A percentile compares a stretch with the other conserved stretches of the same genome.
Evolutionary conservation across 1,140 invertebrate genomes (phyloP).

Genomic region (Drosophila oshimai): DNA sequence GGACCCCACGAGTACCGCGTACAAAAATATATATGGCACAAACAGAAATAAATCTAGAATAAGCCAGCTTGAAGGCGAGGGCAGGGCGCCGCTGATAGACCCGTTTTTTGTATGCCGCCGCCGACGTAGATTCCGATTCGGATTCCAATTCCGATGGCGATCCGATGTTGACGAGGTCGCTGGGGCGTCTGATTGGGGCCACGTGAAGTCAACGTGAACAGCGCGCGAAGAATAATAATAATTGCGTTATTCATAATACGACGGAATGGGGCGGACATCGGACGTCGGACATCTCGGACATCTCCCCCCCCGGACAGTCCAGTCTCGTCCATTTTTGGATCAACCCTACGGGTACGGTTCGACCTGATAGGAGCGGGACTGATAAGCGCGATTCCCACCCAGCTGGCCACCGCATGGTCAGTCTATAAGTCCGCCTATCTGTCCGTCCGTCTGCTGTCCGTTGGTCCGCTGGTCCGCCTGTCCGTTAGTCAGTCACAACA

Average conservation of each 20-base stretch:
- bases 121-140: slow-evolving; percentile 45
- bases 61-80: not conserved
- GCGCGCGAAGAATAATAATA: slow-evolving; percentile 34
- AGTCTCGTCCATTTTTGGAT: not conserved
- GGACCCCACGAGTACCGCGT: slow-evolving; percentile 21
- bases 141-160: slow-evolving; percentile 25
- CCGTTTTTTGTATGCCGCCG: slow-evolving; percentile 35
- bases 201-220: slow-evolving; percentile 76
- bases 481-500: slow-evolving; percentile 30
- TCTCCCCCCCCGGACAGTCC: slow-evolving; percentile 38
- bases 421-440: not conserved
- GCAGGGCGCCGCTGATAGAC: slow-evolving; percentile 21
- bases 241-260: slow-evolving; percentile 47
- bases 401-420: slow-evolving; percentile 54
- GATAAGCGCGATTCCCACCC: slow-evolving; percentile 57
- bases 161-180: slow-evolving; percentile 53
- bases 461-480: not conserved
- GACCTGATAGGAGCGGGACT: slow-evolving; percentile 15
- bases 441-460: not conserved
- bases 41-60: slow-evolving; percentile 64
- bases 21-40: slow-evolving; percentile 33
- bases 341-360: not conserved
- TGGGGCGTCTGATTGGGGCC: slow-evolving; percentile 57
- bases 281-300: too few species aligned
- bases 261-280: slow-evolving; percentile 9